Base-by-base conservation (phyloP, 2,888 invertebrate species). In the Drosophila suboccidentalis region DNA sequence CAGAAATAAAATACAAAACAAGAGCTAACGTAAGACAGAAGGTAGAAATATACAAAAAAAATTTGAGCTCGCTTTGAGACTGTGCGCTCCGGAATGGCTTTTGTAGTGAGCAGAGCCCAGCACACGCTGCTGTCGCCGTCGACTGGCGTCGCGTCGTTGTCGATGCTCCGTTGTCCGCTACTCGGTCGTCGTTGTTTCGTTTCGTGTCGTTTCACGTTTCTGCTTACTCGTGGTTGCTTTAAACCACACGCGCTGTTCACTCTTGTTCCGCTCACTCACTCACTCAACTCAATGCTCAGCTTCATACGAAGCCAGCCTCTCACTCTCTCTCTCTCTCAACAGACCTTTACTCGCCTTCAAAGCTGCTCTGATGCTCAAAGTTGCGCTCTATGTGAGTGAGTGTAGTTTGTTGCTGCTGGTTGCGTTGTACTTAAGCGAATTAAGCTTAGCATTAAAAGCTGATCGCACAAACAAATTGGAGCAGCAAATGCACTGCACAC, bases 121-220 rank as follows among this genome's bases (percentile, higher is more conserved):
- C 77, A 60, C 82, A 78, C 78, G 80, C 73, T 83, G 74, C 85
- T 82, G 80, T 82, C 80, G 86, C 82, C 66, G 73, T 82, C 86
- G 73, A 82, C 82, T 83, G 86, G 67, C 71, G 65, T 66, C 59
- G 78, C 60, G 80, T 78, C 71, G 62, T 65, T 82, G 73, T 77
- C 72, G 70, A 71, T 57, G 71, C 47, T 63, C 64, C 75, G 29
- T 29, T 29, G 29, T 29, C 29, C 29, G 29, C 29, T 29, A 29
- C 32, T 32, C 10, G 32, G 10, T 10, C 32, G 32, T 36, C 13
- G 36, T 36, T 36, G 70, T 80, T 78, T 67, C 78, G 75, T 55
- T 49, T 17, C 51, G 58, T 41, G 53, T 51, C 64, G 58, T 60
- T 62, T 61, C 46, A 66, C 55, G 43, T 59, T 39, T 15, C 38